Percentiles rank a stretch among this genome's conserved stretches.
Conservation (phyloP, 2,888 invertebrate genomes). For the Drosophila niveifrons region DNA sequence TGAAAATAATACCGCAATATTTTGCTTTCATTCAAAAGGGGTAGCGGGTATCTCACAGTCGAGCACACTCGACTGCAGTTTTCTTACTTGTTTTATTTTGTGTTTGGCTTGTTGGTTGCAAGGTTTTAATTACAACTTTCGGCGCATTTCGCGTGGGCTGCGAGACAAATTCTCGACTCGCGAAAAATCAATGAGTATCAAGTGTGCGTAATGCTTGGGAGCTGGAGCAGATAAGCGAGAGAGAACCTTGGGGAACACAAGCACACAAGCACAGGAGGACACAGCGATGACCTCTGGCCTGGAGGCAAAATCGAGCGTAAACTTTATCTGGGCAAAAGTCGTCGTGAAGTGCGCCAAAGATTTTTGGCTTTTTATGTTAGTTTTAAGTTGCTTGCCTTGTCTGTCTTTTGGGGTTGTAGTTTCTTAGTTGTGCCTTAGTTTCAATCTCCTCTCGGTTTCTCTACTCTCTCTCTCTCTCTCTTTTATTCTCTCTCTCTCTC, state of each 20-base stretch:
- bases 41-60: too few relatives aligned
- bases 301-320: constrained; percentile 68
- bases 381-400: constrained; percentile 62
- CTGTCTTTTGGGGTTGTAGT: constrained; percentile 8
- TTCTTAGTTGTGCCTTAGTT: constrained; percentile 9
- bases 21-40: too few relatives aligned
- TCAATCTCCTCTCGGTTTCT: background rate
- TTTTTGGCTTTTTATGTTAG: constrained; percentile 73
- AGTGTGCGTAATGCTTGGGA: constrained; percentile 16
- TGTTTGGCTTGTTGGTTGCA: constrained; percentile 55
- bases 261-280: background rate
- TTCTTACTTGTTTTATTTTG: background rate
- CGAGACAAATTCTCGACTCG: constrained; percentile 53
- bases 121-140: constrained; percentile 80
- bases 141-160: constrained; percentile 59
- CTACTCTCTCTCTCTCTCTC: background rate
- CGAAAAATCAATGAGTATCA: constrained; percentile 55
- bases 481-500: background rate
- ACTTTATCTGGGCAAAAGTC: constrained; percentile 52
- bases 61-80: too few relatives aligned
- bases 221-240: background rate
- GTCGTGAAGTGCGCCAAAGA: constrained; percentile 55
- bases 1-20: too few relatives aligned
- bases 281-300: constrained; percentile 18
- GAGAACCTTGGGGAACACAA: too few relatives aligned